Conservation (phyloP, 64 coral and sea anemone species). For the Actinia equina region DNA sequence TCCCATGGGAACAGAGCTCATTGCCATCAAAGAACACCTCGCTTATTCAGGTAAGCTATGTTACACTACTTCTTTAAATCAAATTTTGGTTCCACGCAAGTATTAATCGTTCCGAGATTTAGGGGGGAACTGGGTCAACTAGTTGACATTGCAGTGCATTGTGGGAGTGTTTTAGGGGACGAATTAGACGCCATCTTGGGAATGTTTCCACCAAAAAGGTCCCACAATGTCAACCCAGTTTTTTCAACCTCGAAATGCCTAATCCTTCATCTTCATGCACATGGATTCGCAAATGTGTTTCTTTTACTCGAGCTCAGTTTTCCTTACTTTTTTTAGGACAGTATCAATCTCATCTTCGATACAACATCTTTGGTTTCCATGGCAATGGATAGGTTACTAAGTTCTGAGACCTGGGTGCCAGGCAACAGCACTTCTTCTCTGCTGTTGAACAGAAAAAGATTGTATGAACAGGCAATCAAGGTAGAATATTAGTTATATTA, state of each 20-base stretch:
- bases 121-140: too few species aligned
- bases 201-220: too few species aligned
- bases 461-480: not conserved
- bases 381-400: not conserved
- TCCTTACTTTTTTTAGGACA: not conserved
- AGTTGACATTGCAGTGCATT: too few species aligned
- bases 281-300: too few species aligned
- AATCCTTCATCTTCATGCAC: too few species aligned
- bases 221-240: too few species aligned
- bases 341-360: not conserved
- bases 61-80: too few species aligned
- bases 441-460: not conserved
- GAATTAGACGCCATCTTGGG: too few species aligned
- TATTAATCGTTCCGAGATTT: too few species aligned
- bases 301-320: not conserved
- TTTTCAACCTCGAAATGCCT: too few species aligned
- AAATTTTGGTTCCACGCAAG: too few species aligned
- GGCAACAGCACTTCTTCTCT: not conserved
- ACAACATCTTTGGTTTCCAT: conserved; percentile 1
- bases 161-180: too few species aligned
- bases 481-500: not conserved
- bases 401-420: not conserved
- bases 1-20: not conserved
- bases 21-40: not conserved
- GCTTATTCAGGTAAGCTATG: not conserved